Conservation (phyloP, 2,113 vertebrate species). For the Globicephala melas region DNA sequence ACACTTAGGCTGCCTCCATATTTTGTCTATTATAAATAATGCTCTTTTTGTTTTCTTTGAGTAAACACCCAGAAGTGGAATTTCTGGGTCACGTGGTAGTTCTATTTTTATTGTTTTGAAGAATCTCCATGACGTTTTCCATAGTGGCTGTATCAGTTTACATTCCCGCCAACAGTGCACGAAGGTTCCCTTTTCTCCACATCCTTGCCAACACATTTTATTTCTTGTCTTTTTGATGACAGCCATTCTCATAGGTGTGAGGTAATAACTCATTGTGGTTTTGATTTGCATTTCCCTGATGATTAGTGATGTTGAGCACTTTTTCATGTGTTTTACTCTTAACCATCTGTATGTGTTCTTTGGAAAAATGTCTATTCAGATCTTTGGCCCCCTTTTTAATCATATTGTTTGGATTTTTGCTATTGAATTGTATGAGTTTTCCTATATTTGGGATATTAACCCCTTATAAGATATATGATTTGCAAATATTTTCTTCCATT, state of each 20-base stretch:
- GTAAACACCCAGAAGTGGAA: background rate
- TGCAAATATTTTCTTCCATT: background rate
- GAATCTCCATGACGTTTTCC: background rate
- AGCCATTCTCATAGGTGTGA: background rate
- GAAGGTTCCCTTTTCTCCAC: background rate
- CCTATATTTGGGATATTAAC: background rate
- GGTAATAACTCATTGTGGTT: background rate
- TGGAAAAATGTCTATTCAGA: background rate
- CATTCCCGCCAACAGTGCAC: background rate
- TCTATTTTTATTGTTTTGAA: background rate
- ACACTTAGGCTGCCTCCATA: background rate
- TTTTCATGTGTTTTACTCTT: background rate
- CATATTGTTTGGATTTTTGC: background rate
- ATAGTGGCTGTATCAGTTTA: background rate
- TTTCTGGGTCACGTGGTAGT: background rate
- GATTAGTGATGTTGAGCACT: background rate
- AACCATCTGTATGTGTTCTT: background rate
- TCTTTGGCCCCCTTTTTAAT: background rate
- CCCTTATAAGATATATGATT: background rate
- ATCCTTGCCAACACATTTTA: background rate
- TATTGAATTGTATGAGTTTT: background rate
- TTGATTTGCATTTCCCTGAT: background rate
- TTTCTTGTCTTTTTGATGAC: background rate
- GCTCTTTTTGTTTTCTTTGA: background rate
- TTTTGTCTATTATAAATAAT: background rate